Evolutionary conservation across 2,797 vertebrate genomes (phyloP).

Genomic region (Ataeniobius toweri): DNA sequence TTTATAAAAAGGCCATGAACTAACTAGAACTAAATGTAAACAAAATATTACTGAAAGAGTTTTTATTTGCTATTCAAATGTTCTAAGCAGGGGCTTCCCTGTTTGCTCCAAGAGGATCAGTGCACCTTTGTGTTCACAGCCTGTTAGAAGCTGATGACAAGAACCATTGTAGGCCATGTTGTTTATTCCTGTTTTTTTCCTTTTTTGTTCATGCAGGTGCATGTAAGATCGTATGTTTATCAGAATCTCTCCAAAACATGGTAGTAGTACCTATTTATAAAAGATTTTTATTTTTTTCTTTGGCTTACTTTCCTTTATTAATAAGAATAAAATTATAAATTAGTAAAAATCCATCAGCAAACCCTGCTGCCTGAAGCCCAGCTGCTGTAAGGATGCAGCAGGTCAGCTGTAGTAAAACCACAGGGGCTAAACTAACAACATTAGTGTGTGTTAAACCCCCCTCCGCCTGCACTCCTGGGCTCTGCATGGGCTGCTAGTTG

Average conservation of each 20-base stretch:
- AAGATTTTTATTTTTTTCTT: neutral
- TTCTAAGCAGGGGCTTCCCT: neutral
- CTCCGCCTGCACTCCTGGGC: constrained; percentile 8
- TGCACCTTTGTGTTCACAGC: neutral
- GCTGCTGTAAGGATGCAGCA: neutral
- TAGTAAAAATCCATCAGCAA: neutral
- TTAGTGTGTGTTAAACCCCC: constrained; percentile 9
- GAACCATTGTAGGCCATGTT: neutral
- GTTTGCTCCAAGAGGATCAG: neutral
- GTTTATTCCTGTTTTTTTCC: neutral
- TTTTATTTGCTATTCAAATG: constrained; percentile 7
- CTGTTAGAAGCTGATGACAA: neutral
- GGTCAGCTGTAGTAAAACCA: constrained; percentile 35
- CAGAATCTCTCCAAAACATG: neutral
- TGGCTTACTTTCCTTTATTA: neutral
- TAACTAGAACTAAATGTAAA: neutral
- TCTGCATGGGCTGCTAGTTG: neutral
- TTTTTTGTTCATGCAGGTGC: no score
- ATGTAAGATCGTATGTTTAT: neutral
- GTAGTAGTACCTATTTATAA: neutral
- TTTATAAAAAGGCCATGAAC: neutral
- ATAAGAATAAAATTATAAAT: neutral
- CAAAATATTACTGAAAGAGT: neutral
- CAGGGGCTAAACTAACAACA: constrained; percentile 42
- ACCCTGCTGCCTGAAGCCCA: no score